Base-by-base conservation (phyloP, 2,113 vertebrate species). In the Eulemur rufifrons region DNA sequence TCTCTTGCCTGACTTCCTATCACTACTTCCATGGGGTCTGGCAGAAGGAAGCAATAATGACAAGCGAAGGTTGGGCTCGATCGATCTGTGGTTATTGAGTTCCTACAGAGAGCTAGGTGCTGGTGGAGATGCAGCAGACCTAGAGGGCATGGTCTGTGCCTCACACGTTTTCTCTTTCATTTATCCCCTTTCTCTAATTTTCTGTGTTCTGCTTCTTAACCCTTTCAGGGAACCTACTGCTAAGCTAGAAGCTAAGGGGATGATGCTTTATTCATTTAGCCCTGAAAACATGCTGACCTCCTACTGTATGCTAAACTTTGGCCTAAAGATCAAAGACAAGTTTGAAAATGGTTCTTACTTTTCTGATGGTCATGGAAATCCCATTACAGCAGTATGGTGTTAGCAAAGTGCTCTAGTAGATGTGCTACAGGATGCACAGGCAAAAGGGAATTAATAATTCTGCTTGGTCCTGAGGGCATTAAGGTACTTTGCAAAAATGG, bases 11-110 rank as follows among this genome's bases (percentile, higher is more conserved):
- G 82, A 81, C 63, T 86, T 87, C 34, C 18, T 68, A 5, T 25
- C 39, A 39, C 17, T 54, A 56, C 45, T 92, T 83, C 82, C 74
- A 89, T 86, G 73, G 91, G 66, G 45, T 80, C 73, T 66, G 64
- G n/a, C 3, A 8, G 77, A 93, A 64, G n/a, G 50, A 91, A 81
- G 73, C 89, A 83, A 45, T 74, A 87, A 85, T 78, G 94, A 92
- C 32, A 84, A 81, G 83, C 68, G 86, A 92, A 82, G 59, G 25
- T 23, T 27, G 59, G 42, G 29, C 27, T 74, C 80, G 63, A 45
- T 95, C 84, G 68, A 50, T 94, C 74, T 32, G 29, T n/a, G 39
- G 95, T 61, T 93, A 84, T 64, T 95, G 89, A 89, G 92, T 81
- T 88, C 56, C 90, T n/a, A 18, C 56, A 29, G 69, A 84, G 66